Base-by-base conservation (phyloP, 2,888 invertebrate species). In the Drosophila quinaria region DNA sequence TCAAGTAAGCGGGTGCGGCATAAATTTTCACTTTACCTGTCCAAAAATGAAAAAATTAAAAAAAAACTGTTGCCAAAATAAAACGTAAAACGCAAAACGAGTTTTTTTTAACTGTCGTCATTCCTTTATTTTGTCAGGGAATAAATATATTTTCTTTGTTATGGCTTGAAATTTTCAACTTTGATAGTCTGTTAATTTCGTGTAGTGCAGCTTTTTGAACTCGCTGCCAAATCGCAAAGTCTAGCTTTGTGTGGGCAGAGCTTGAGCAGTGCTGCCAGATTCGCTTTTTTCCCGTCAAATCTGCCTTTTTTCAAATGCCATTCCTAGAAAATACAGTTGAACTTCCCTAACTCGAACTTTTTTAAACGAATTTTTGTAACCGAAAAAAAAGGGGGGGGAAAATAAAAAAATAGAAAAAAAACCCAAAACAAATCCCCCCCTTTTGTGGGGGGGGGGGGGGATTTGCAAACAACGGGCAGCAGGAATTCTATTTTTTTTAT, bases 1-100 rank as follows among this genome's bases (percentile, higher is more conserved):
- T 79, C 44, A 50, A 79, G 54, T 51, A 63, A 78, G 78, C 80
- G 78, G 87, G 87, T 83, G 87, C 75, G 87, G 80, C 83, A 65
- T 69, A 73, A 73, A 81, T 81, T 84, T 87, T 77, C 80, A 74
- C 87, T 87, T 81, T 75, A 50, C 58, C 49, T 25, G 66, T 50
- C 61, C 60, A 46, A 67, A 74, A 63, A 46, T 42, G 25, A 42
- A 44, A 56, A 6, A 47, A 72, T 15, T 42, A 37, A 39, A 17
- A 78, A 65, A 15, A 55, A 70, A 49, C 37, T 65, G 63, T 86
- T 85, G 82, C 75, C 72, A 81, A 88, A 87, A 82, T 17, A 60
- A 56, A 50, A 55, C 51, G 33, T 49, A 63, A 64, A 52, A 63
- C 59, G 41, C 55, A 56, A 81, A 83, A 87, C 86, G 47, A 77